Evolutionary conservation across 2,113 vertebrate species (phyloP), one percentile per base, ranked within the genome.

Genomic region (Bucco capensis): DNA sequence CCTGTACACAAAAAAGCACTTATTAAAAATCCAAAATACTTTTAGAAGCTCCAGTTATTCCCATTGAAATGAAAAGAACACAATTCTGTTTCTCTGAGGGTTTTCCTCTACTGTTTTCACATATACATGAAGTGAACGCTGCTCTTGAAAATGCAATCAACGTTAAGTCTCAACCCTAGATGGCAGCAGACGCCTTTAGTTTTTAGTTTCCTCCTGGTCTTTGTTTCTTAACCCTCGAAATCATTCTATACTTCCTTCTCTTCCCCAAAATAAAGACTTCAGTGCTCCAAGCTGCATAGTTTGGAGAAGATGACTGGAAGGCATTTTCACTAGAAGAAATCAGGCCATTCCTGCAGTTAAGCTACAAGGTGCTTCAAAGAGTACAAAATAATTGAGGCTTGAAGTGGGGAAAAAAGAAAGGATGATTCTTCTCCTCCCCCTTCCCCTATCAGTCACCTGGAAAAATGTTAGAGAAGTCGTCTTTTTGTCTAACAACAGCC

Each of bases 141-240:
- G 37, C 10, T 46, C 47, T 28, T 71, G 31, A 53, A 72, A 71
- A 62, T 2, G 8, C 17, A 66, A 53, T 58, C 80, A 53, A 53
- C 0, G 5, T 40, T 24, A 67, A 30, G 23, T 76, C 91, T 77
- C 0, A 42, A 90, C 98, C 96, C 92, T 97, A 98, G 98, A 87
- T 97, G 98, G 97, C 97, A 97, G 95, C 95, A 97, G 64, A 40
- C 69, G 72, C 83, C 96, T 96, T 95, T 69, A 42, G 16, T 51
- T 60, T 58, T 80, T 19, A 46, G 47, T 21, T 75, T 88, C 40
- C 54, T 58, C n/a, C 50, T 56, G 40, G 85, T 74, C 97, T 98
- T 98, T 98, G 97, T 97, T 96, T 87, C 93, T 79, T 70, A 73
- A 56, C 33, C 54, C 76, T 74, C 71, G 78, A 71, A 85, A 64